Evolutionary conservation across 2,888 invertebrate species (phyloP), one percentile per base, ranked within the genome.

Genomic region (Alcis repandata): DNA sequence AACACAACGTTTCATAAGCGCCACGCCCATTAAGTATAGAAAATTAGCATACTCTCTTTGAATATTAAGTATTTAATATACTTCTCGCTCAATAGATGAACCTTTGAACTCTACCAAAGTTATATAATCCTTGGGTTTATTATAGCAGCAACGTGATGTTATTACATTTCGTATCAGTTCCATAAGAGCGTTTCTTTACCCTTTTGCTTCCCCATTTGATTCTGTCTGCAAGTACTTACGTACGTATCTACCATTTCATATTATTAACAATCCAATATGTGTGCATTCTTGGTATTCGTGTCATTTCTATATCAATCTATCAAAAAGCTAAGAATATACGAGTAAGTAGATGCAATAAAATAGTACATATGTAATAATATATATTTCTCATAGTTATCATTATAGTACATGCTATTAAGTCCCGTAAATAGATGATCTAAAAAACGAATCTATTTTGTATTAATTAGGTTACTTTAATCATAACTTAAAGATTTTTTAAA

Each of bases 61-160:
- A 63, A 63, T 63, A 58, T 63, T 58, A 58, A 62, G 49, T 57
- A 48, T 59, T 41, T 32, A 59, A 53, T 63, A 59, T 36, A 46
- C 13, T 63, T 53, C 53, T 46, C 40, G 40, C 48, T 41, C 32
- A 32, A 52, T 53, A 48, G 52, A 53, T 54, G 41, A 49, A 52
- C 33, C 59, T 54, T 53, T 40, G 53, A 59, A 58, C 63, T 59
- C 59, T 32, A 19, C n/a, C 54, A 59, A 65, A 60, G 49, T 59
- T 45, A 60, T 22, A 38, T 59, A 48, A 59, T 59, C 59, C 38
- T 45, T 19, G 20, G 56, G 49, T 49, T 59, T 60, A 63, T 58
- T 58, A 59, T 38, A 59, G 53, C 8, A 56, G 36, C 53, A 58
- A 62, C 53, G 67, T 63, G 56, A 63, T 52, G 59, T 59, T 67